Evolutionary conservation across 2,797 vertebrate genomes (phyloP).

Genomic region (Oreonectes daqikongensis): DNA sequence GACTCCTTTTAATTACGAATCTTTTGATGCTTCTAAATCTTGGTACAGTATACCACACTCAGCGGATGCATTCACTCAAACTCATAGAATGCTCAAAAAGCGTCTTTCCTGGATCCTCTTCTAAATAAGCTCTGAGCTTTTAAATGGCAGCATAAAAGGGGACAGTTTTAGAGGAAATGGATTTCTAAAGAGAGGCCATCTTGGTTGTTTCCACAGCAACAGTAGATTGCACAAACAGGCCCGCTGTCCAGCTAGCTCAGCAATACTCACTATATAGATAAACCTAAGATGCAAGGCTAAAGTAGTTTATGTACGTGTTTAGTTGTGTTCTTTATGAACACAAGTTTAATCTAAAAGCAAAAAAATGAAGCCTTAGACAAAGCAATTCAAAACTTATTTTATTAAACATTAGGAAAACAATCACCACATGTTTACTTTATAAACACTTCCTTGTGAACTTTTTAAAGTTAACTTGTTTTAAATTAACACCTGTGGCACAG

Average conservation of each 20-base stretch:
- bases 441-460: not conserved
- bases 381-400: constrained; percentile 6
- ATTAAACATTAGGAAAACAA: constrained; percentile 11
- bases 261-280: not conserved
- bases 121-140: not conserved
- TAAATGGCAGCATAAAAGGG: constrained; percentile 28
- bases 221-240: constrained; percentile 13
- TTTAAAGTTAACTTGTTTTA: not conserved
- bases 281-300: not conserved
- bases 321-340: not conserved
- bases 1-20: not conserved
- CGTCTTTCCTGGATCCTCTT: not conserved
- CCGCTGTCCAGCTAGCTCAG: not conserved
- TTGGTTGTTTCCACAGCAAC: constrained; percentile 35
- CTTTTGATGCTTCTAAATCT: constrained; percentile 4
- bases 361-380: not conserved
- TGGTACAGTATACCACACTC: not conserved
- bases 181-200: constrained; percentile 20
- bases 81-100: not conserved
- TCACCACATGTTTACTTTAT: not conserved
- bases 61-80: not conserved
- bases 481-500: not conserved
- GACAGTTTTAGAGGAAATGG: constrained; percentile 21
- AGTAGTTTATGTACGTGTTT: no score
- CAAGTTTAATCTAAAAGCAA: not conserved